Base-by-base conservation (phyloP, 2,888 invertebrate species). In the Tinea pellionella region DNA sequence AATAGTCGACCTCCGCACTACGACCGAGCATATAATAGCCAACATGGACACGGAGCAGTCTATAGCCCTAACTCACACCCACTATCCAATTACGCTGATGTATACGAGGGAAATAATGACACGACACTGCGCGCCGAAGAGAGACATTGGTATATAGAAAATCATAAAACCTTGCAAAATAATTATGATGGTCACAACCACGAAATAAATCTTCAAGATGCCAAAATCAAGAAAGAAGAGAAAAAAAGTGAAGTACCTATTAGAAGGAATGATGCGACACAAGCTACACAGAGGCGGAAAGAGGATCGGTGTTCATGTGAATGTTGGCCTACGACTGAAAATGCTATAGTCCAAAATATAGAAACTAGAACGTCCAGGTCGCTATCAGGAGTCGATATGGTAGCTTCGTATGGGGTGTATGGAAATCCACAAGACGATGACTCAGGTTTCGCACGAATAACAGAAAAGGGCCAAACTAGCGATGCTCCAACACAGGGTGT, bases 381-480 rank as follows among this genome's bases (percentile, higher is more conserved):
- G 1, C 70, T 86, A 29, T 87, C 88, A 11, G 88, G 88, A 8
- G 86, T 87, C 3, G 88, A 85, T 63, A 88, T 88, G 84, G 87
- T 89, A 56, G 88, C 87, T 1, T 88, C 88, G 12, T 89, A 89
- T 63, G 89, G 89, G 0, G 88, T 88, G 19, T 89, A 89, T 59
- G 85, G 86, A 9, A 85, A 84, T 63, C 82, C 85, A 8, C 81
- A 85, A 60, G 88, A 88, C 9, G 87, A 87, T 18, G 88, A 88
- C 9, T 84, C 88, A 12, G 88, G 88, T 1, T 88, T 88, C 61
- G 87, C 80, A 0, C 70, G 85, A 29, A 64, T 85, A 18, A 75
- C 82, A 0, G 88, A 88, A 63, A 86, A 87, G 64, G 78, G 73
- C 71, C 72, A 71, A 37, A 76, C 77, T 62, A 81, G 80, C 63